phyloP scores from a whole-genome alignment of 2,888 invertebrate genomes.

The Quadriops clusia region DNA sequence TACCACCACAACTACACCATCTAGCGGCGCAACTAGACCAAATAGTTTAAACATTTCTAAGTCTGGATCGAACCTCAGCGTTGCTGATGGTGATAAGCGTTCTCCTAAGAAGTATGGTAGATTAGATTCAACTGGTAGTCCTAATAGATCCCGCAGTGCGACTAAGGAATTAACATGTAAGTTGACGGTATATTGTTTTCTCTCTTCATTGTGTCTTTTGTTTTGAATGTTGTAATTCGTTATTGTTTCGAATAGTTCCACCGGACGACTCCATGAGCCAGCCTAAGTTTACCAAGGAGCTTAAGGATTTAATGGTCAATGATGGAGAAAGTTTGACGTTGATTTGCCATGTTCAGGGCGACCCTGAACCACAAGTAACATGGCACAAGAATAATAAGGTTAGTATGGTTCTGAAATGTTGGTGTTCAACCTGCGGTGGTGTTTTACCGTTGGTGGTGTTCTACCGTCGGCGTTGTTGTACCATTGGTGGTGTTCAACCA shows the following conservation, averaged over 20 bases:
- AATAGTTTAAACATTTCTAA: constrained; percentile 36
- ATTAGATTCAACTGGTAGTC: constrained; percentile 65
- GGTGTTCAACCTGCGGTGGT: not conserved
- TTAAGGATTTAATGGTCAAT: constrained; percentile 62
- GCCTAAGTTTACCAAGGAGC: constrained; percentile 70
- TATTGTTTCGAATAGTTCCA: constrained; percentile 47
- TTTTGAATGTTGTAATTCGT: constrained; percentile 2
- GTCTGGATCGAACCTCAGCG: constrained; percentile 35
- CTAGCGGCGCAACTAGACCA: constrained; percentile 22
- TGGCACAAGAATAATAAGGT: constrained; percentile 83
- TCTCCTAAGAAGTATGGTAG: constrained; percentile 53
- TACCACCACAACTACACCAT: constrained; percentile 39
- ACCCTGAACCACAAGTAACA: constrained; percentile 83
- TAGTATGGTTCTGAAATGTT: constrained; percentile 15
- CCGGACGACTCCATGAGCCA: constrained; percentile 79
- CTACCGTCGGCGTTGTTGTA: not conserved
- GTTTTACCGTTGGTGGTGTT: not conserved
- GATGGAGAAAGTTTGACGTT: constrained; percentile 83
- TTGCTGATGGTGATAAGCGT: constrained; percentile 36
- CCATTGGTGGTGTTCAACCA: not conserved
- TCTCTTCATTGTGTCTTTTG: constrained; percentile 1
- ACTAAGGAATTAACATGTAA: constrained; percentile 81
- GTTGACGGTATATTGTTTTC: constrained; percentile 27
- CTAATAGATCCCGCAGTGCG: constrained; percentile 76
- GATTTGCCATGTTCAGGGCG: constrained; percentile 75